Percentiles rank a stretch among this genome's conserved stretches.
These are phyloP conservation scores for Pseudorhombus dupliciocellatus DNA, from an alignment of 2,113 vertebrate species.

Conservation along the genomic window DNA sequence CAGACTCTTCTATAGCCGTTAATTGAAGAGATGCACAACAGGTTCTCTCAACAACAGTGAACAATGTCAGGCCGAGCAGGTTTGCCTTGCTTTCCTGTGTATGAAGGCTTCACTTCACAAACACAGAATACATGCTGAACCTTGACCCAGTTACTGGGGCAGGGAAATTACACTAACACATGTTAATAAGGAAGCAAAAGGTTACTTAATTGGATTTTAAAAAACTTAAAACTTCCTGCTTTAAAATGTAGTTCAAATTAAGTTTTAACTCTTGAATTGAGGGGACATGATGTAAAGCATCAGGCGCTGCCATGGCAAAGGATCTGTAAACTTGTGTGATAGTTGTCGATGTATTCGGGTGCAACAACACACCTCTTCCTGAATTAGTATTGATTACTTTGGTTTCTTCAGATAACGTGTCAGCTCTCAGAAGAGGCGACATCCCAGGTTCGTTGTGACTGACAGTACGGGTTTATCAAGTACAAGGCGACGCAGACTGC, in stretches of 20 bases:
- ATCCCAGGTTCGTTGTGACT: too few species aligned
- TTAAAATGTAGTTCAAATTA: too few species aligned
- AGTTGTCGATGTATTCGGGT: too few species aligned
- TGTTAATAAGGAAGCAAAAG: not conserved
- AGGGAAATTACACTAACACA: not conserved
- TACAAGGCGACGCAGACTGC: not conserved
- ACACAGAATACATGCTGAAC: not conserved
- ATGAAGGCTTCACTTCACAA: not conserved
- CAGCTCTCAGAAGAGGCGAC: too few species aligned
- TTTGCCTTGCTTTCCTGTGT: constrained; percentile 25
- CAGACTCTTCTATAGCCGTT: not conserved
- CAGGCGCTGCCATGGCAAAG: too few species aligned
- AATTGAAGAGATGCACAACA: not conserved
- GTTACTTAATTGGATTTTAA: too few species aligned
- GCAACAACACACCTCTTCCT: too few species aligned
- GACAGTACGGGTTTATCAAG: not conserved
- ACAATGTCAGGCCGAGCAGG: not conserved
- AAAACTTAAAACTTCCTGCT: not conserved
- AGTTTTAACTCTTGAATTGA: too few species aligned
- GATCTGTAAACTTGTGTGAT: too few species aligned
- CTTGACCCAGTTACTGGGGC: not conserved
- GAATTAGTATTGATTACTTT: too few species aligned
- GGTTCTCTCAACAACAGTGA: not conserved
- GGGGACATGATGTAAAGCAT: too few species aligned
- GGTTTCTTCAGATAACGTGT: too few species aligned